A percentile compares a stretch with the other conserved stretches of the same genome.
Evolutionary conservation across 1,140 invertebrate genomes (phyloP).

Genomic region (Penaeus vannamei): DNA sequence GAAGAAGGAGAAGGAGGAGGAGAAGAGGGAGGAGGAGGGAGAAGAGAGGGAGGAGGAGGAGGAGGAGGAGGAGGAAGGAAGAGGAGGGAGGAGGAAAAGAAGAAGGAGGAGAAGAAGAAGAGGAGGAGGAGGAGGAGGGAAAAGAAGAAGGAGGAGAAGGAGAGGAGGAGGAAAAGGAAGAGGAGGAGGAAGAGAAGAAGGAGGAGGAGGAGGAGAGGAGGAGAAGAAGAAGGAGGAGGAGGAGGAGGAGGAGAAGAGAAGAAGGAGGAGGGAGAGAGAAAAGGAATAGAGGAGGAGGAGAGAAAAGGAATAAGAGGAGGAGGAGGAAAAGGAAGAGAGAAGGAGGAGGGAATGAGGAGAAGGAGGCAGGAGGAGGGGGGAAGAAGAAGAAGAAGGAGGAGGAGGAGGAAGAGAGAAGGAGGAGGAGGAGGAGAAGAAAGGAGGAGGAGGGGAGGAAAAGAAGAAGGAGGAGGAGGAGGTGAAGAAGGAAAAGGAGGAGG

Average conservation of each 20-base stretch:
- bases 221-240: no score
- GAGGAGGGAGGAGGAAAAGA: background rate
- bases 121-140: background rate
- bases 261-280: slow-evolving; percentile 4
- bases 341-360: no score
- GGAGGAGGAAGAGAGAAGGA: no score
- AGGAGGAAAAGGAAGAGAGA: background rate
- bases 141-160: background rate
- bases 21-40: background rate
- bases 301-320: background rate
- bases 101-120: background rate
- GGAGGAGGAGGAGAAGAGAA: no score
- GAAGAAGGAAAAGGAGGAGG: no score
- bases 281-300: background rate
- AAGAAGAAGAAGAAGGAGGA: background rate
- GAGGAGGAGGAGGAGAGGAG: slow-evolving; percentile 10
- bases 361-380: background rate
- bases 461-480: no score
- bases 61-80: background rate
- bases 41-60: background rate
- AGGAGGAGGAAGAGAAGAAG: no score
- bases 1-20: background rate
- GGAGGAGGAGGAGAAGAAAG: no score
- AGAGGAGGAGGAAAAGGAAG: background rate
- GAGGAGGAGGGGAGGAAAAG: background rate